These are phyloP conservation scores for Oryzias curvinotus DNA, from an alignment of 2,113 vertebrate species.

Conservation along the genomic window DNA sequence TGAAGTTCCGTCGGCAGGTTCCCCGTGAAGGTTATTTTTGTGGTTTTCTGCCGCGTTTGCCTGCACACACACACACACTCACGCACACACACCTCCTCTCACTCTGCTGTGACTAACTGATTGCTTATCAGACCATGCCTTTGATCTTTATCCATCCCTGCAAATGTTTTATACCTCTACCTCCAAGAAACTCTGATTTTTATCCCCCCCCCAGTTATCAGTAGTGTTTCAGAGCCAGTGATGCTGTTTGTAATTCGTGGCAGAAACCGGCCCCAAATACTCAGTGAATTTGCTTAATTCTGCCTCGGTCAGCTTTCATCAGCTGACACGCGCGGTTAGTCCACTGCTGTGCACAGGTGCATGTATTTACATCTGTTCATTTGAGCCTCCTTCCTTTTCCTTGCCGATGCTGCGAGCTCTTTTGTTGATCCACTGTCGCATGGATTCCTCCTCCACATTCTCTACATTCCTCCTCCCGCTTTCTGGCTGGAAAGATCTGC, in stretches of 20 bases:
- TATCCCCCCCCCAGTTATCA: constrained; percentile 1
- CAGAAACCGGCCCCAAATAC: constrained; percentile 4
- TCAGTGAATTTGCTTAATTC: constrained; percentile 6
- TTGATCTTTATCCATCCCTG: constrained; percentile 43
- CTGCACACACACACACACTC: constrained; percentile 30
- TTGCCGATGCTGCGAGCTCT: constrained; percentile 20
- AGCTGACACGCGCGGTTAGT: constrained; percentile 37
- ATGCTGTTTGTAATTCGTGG: constrained; percentile 9
- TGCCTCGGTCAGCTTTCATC: constrained; percentile 1
- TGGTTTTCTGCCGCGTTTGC: constrained; percentile 34
- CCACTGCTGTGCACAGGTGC: constrained; percentile 40
- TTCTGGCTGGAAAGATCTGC: constrained; percentile 32
- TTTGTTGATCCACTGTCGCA: constrained; percentile 1
- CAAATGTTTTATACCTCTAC: constrained; percentile 11
- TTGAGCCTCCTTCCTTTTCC: constrained; percentile 1
- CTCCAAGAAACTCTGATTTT: constrained; percentile 20
- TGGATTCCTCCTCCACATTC: constrained; percentile 10
- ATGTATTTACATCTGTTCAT: constrained; percentile 38
- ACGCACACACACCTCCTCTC: constrained; percentile 33
- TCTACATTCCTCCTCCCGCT: constrained; percentile 24
- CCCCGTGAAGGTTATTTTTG: constrained; percentile 18
- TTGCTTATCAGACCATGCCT: constrained; percentile 45
- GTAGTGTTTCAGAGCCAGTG: constrained; percentile 1
- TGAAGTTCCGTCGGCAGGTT: constrained; percentile 52
- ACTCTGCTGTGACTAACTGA: constrained; percentile 57